Conservation (phyloP, 2,888 invertebrate species). For the Gonocerus acuteangulatus region DNA sequence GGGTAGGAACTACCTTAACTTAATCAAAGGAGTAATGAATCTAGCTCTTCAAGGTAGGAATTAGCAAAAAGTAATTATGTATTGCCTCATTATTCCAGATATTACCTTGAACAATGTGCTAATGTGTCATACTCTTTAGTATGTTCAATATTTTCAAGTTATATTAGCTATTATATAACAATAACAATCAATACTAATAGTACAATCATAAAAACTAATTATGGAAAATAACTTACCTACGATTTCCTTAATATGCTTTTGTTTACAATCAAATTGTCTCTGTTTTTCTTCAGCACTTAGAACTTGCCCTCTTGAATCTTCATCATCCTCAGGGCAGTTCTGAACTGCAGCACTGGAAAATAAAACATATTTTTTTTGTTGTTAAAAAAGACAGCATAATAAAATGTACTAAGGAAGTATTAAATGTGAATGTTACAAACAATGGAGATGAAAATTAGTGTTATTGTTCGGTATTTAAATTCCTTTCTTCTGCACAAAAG, state of each 20-base stretch:
- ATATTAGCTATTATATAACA: background rate
- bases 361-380: background rate
- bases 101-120: too few relatives aligned
- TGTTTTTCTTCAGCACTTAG: conserved; percentile 71
- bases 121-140: too few relatives aligned
- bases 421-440: too few relatives aligned
- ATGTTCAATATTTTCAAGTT: background rate
- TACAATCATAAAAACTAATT: background rate
- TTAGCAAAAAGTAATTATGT: too few relatives aligned
- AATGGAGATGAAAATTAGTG: too few relatives aligned
- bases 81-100: too few relatives aligned
- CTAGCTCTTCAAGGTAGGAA: too few relatives aligned
- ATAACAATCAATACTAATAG: background rate
- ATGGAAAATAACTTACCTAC: conserved; percentile 54
- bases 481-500: too few relatives aligned
- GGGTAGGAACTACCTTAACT: too few relatives aligned
- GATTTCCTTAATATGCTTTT: conserved; percentile 70
- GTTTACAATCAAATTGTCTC: conserved; percentile 65
- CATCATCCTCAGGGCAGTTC: conserved; percentile 75
- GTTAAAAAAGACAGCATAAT: background rate
- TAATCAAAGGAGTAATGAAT: too few relatives aligned
- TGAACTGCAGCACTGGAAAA: conserved; percentile 62
- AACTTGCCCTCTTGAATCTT: conserved; percentile 49
- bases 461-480: too few relatives aligned
- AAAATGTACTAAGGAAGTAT: too few relatives aligned